Evolutionary conservation across 2,888 invertebrate genomes (phyloP).

Genomic region (Aethes cnicana): DNA sequence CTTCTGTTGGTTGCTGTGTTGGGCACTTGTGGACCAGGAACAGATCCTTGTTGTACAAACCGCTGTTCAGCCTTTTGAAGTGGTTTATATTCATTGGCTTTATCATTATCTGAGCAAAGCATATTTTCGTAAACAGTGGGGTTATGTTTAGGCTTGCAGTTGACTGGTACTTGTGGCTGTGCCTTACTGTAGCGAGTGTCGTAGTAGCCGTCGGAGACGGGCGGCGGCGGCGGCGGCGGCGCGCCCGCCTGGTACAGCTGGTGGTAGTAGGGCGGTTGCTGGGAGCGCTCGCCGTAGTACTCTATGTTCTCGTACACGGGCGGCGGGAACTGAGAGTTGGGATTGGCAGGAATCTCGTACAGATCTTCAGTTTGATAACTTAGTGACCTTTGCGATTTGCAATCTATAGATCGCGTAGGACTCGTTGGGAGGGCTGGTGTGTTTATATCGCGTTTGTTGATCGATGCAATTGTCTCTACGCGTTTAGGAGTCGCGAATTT

Average conservation of each 20-base stretch:
- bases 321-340: conserved; percentile 65
- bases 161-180: conserved; percentile 90
- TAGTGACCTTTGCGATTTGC: conserved; percentile 83
- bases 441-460: conserved; percentile 70
- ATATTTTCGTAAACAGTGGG: conserved; percentile 77
- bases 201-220: conserved; percentile 74
- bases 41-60: conserved; percentile 69
- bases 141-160: conserved; percentile 66
- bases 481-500: conserved; percentile 90
- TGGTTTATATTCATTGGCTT: conserved; percentile 65
- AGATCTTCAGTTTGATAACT: conserved; percentile 75
- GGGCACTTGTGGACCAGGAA: conserved; percentile 73
- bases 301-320: conserved; percentile 92
- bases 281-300: conserved; percentile 85
- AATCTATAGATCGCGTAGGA: conserved; percentile 83
- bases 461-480: conserved; percentile 84
- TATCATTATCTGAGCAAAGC: conserved; percentile 71
- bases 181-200: conserved; percentile 87
- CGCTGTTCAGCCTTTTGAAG: conserved; percentile 62
- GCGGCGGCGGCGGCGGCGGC: conserved; percentile 66
- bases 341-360: conserved; percentile 72
- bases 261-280: conserved; percentile 85
- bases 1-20: conserved; percentile 59
- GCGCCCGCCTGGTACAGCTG: conserved; percentile 74
- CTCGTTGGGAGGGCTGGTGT: conserved; percentile 71